Percentiles rank a stretch among this genome's conserved stretches.
These are phyloP conservation scores for Silvanus unidentatus DNA, from an alignment of 2,888 invertebrate genomes.

Conservation along the genomic window DNA sequence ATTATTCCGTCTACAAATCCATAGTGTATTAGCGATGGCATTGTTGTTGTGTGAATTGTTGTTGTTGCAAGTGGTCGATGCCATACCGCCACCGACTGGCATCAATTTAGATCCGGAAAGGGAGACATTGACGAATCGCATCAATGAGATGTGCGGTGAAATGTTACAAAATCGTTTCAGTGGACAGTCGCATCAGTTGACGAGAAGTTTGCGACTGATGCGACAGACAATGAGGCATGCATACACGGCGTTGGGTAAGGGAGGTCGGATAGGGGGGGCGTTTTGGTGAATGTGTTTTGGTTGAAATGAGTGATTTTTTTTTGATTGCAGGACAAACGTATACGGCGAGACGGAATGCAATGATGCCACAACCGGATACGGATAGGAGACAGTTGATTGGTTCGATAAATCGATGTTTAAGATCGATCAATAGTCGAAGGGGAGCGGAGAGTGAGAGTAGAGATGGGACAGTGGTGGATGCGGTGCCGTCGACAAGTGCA, in stretches of 20 bases:
- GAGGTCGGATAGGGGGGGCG: too few species aligned
- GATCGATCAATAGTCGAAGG: conserved; percentile 21
- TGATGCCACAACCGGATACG: conserved; percentile 30
- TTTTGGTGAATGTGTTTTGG: too few species aligned
- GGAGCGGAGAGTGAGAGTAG: background rate
- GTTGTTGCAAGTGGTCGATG: conserved; percentile 47
- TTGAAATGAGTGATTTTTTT: too few species aligned
- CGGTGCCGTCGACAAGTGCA: background rate
- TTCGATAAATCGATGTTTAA: conserved; percentile 27
- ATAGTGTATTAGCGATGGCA: conserved; percentile 45
- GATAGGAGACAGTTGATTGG: conserved; percentile 30
- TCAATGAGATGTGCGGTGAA: conserved; percentile 39
- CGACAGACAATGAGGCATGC: conserved; percentile 38
- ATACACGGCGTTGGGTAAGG: conserved; percentile 27
- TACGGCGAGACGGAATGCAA: conserved; percentile 35
- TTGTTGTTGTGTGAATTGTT: conserved; percentile 48
- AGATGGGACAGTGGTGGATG: too few species aligned
- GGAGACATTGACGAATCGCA: conserved; percentile 36
- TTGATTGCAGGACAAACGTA: conserved; percentile 34
- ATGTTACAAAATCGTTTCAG: conserved; percentile 37
- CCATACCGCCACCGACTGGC: conserved; percentile 41
- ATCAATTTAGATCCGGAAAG: conserved; percentile 40
- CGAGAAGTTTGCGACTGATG: conserved; percentile 38
- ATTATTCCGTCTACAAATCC: conserved; percentile 30
- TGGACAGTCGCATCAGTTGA: conserved; percentile 36